phyloP scores from a whole-genome alignment of 2,797 vertebrate species.

The Dermochelys coriacea region DNA sequence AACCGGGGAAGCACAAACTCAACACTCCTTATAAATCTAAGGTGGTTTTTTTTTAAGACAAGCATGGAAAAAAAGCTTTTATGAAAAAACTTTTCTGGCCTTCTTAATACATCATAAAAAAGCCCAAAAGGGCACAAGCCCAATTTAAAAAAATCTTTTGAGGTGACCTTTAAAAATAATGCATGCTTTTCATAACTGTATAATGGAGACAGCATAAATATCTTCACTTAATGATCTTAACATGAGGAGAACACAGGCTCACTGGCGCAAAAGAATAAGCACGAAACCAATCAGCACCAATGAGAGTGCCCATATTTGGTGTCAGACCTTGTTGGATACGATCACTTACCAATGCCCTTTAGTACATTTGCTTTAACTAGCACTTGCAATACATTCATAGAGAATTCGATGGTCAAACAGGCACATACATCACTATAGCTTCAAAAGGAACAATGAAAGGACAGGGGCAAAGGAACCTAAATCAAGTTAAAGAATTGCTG shows the following conservation, averaged over 20 bases:
- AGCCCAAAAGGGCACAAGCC: background rate
- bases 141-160: background rate
- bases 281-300: background rate
- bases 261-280: background rate
- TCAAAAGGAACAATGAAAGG: background rate
- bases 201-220: background rate
- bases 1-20: background rate
- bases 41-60: background rate
- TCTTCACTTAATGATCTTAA: background rate
- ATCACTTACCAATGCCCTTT: background rate
- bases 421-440: background rate
- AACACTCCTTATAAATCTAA: accelerated
- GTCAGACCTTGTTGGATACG: background rate
- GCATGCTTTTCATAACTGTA: background rate
- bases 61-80: background rate
- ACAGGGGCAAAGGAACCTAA: background rate
- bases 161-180: background rate
- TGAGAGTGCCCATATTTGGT: background rate
- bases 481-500: background rate
- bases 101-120: background rate
- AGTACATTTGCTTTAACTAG: background rate
- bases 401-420: background rate
- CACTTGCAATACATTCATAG: accelerated
- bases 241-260: background rate
- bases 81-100: background rate